phyloP scores from a whole-genome alignment of 1,140 invertebrate genomes.

The Globodera rostochiensis region DNA sequence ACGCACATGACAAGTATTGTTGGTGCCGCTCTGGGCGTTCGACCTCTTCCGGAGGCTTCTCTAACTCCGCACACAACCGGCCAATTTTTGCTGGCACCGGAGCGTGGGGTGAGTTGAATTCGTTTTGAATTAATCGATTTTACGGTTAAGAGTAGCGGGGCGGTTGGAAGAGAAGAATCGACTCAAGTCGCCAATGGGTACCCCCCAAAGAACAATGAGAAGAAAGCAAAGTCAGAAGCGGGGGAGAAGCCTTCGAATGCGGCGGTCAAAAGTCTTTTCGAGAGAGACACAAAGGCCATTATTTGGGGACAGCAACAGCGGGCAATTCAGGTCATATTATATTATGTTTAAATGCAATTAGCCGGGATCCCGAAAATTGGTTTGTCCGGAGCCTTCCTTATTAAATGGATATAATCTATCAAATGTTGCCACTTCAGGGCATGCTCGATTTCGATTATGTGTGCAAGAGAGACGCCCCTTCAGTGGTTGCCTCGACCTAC shows the following conservation, averaged over 20 bases:
- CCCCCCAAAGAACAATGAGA: constrained; percentile 15
- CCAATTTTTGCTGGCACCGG: constrained; percentile 86
- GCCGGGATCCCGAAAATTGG: too few relatives aligned
- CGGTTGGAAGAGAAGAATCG: neutral
- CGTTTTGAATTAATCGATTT: neutral
- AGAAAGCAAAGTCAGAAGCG: neutral
- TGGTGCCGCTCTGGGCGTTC: constrained; percentile 85
- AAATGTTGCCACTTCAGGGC: constrained; percentile 61
- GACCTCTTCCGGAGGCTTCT: constrained; percentile 72
- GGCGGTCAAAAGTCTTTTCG: constrained; percentile 73
- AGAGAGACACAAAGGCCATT: constrained; percentile 84
- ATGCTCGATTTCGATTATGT: constrained; percentile 99
- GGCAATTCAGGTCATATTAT: constrained; percentile 77
- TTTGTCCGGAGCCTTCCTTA: too few relatives aligned
- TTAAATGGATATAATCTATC: too few relatives aligned
- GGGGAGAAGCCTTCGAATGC: neutral
- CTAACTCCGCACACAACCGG: constrained; percentile 79
- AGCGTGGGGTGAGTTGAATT: constrained; percentile 68
- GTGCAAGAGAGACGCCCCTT: constrained; percentile 80
- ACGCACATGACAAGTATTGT: constrained; percentile 99
- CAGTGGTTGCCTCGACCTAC: constrained; percentile 92
- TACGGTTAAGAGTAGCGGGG: neutral
- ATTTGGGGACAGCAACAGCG: constrained; percentile 98
- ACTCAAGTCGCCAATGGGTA: constrained; percentile 12
- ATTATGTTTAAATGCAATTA: too few relatives aligned